These are phyloP conservation scores for Gila orcuttii DNA, from an alignment of 2,113 vertebrate genomes.

Conservation along the genomic window DNA sequence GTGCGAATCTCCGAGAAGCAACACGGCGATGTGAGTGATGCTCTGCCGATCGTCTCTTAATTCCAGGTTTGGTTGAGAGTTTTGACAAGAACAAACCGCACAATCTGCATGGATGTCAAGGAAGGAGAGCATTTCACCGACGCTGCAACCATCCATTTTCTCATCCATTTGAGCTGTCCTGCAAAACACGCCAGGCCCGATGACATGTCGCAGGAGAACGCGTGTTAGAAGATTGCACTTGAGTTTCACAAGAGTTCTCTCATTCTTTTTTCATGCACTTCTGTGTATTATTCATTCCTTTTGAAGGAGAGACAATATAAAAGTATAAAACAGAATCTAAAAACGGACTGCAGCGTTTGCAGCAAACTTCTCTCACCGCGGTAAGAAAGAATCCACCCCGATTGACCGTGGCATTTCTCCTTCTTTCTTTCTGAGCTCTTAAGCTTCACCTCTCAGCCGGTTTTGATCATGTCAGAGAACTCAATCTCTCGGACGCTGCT, in stretches of 20 bases:
- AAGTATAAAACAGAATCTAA: conserved; percentile 21
- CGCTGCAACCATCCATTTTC: conserved; percentile 26
- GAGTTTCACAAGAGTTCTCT: conserved; percentile 15
- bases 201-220: neutral
- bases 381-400: neutral
- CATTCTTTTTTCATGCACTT: neutral
- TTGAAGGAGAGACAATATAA: conserved; percentile 27
- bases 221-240: neutral
- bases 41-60: conserved; percentile 6
- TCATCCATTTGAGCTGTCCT: conserved; percentile 21
- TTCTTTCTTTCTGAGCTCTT: neutral
- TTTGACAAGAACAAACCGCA: conserved; percentile 14
- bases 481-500: neutral
- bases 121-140: conserved; percentile 1
- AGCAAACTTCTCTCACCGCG: neutral
- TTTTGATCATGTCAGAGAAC: conserved; percentile 37
- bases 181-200: neutral
- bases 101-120: conserved; percentile 25
- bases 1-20: neutral
- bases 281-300: conserved; percentile 12
- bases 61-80: conserved; percentile 28
- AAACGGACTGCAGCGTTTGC: neutral
- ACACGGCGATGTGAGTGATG: neutral
- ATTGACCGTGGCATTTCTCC: neutral
- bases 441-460: neutral